A percentile compares a stretch with the other conserved stretches of the same genome.
These are phyloP conservation scores for Achatina immaculata DNA, from an alignment of 1,140 invertebrate species.

Conservation along the genomic window DNA sequence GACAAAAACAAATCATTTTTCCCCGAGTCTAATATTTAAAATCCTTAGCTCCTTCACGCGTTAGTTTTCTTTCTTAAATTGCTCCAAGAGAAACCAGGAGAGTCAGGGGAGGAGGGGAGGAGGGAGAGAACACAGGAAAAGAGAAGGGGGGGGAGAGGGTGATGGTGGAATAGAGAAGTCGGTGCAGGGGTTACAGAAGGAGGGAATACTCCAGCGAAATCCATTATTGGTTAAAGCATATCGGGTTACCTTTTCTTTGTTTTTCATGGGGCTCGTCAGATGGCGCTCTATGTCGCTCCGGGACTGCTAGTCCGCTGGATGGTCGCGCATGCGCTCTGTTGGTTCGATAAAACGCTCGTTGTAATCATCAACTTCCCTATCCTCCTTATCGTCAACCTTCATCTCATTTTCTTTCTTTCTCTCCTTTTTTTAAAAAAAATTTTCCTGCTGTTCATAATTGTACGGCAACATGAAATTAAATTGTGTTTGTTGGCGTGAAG, in stretches of 20 bases:
- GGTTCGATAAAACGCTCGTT: neutral
- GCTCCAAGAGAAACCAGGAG: no score
- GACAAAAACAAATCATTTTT: conserved; percentile 7
- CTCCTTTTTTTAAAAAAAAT: no score
- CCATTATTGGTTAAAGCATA: conserved; percentile 25
- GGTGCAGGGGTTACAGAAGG: neutral
- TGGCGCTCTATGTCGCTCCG: conserved; percentile 15
- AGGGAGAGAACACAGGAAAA: neutral
- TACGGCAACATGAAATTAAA: no score
- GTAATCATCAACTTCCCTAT: neutral
- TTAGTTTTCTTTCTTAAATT: neutral
- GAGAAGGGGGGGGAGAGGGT: neutral
- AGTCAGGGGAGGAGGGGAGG: no score
- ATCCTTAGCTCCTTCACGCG: neutral
- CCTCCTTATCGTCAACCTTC: neutral
- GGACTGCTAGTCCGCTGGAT: neutral
- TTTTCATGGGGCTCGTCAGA: conserved; percentile 21
- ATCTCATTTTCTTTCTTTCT: neutral
- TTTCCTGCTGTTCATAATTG: no score
- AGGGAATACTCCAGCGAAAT: neutral
- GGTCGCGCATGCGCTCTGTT: conserved; percentile 1
- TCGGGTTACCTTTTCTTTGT: conserved; percentile 34
- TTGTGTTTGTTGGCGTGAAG: no score
- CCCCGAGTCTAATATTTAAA: conserved; percentile 1
- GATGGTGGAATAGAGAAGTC: neutral